Conservation (phyloP, 2,113 vertebrate genomes). For the Sclerurus mexicanus region DNA sequence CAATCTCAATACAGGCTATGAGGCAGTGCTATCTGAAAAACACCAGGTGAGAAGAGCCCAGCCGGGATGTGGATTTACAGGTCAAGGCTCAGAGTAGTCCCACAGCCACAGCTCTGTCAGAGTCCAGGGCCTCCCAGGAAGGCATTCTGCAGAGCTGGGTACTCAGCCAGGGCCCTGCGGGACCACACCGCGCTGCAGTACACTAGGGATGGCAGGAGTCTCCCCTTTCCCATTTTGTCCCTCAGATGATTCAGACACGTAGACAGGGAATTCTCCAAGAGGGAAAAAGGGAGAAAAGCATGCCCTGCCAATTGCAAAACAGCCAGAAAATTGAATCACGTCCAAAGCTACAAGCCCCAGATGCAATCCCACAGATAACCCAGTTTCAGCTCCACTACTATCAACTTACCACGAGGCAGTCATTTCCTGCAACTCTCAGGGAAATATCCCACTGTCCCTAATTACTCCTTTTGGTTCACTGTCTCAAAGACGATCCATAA, state of each 20-base stretch:
- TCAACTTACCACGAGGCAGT: constrained; percentile 40
- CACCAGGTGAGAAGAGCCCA: fast-evolving
- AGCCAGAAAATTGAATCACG: constrained; percentile 27
- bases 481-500: neutral
- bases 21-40: neutral
- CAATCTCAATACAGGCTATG: neutral
- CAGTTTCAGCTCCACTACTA: constrained; percentile 56
- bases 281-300: neutral
- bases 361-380: constrained; percentile 57
- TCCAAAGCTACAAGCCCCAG: constrained; percentile 50
- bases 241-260: neutral
- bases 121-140: neutral
- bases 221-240: neutral
- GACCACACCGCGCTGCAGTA: neutral
- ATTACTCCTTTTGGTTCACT: constrained; percentile 9
- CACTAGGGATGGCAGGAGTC: neutral
- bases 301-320: constrained; percentile 22
- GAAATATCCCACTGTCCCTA: constrained; percentile 54
- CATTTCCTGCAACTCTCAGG: constrained; percentile 46
- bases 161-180: fast-evolving
- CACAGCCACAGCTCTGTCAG: neutral
- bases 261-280: neutral
- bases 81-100: fast-evolving
- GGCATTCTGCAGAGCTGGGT: neutral
- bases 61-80: fast-evolving